These are phyloP conservation scores for Bursaphelenchus mucronatus DNA, from an alignment of 1,140 invertebrate species.

Conservation along the genomic window DNA sequence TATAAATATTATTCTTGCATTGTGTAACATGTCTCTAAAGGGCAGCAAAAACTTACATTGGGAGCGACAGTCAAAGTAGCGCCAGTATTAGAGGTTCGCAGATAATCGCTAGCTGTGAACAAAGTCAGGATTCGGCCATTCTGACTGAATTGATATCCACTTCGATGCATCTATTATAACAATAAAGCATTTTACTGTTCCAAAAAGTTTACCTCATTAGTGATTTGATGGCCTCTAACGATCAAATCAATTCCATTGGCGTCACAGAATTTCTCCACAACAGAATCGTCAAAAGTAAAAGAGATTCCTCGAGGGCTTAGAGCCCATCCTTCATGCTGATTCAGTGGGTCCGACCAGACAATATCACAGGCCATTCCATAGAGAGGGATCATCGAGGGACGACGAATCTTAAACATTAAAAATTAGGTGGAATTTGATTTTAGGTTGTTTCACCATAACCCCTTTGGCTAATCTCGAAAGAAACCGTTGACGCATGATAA, in stretches of 20 bases:
- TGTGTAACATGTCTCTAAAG: neutral
- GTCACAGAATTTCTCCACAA: constrained; percentile 25
- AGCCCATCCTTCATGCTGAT: constrained; percentile 22
- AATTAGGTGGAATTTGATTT: constrained; percentile 9
- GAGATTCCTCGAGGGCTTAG: constrained; percentile 25
- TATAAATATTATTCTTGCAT: neutral
- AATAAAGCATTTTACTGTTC: neutral
- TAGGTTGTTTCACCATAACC: constrained; percentile 6
- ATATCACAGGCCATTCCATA: constrained; percentile 33
- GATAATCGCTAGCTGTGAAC: constrained; percentile 27
- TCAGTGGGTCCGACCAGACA: constrained; percentile 32
- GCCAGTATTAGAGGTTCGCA: constrained; percentile 22
- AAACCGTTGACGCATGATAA: neutral
- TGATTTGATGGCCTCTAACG: constrained; percentile 24
- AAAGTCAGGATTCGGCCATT: constrained; percentile 24
- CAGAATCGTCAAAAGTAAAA: constrained; percentile 24
- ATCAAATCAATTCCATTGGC: constrained; percentile 20
- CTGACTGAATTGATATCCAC: constrained; percentile 22
- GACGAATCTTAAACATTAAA: constrained; percentile 19
- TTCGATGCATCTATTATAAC: constrained; percentile 21
- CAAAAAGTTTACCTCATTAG: constrained; percentile 9
- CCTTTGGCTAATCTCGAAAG: neutral
- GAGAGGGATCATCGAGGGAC: constrained; percentile 25
- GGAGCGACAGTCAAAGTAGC: constrained; percentile 20
- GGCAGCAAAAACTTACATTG: neutral